These are phyloP conservation scores for Nasonia giraulti DNA, from an alignment of 1,140 invertebrate genomes.

Conservation along the genomic window DNA sequence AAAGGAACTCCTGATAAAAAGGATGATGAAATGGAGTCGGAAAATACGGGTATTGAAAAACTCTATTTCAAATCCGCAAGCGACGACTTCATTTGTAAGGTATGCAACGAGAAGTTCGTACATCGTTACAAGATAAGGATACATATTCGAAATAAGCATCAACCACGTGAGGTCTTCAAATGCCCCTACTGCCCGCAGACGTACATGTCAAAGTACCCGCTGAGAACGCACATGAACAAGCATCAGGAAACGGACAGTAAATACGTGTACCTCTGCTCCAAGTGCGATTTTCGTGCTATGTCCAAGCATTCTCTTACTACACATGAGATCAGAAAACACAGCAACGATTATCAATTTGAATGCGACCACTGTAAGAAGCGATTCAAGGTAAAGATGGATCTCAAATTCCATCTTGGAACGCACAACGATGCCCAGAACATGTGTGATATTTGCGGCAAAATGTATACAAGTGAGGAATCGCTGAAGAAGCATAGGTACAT, in stretches of 20 bases:
- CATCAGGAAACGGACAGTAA: conserved; percentile 51
- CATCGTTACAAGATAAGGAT: conserved; percentile 69
- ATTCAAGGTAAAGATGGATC: conserved; percentile 73
- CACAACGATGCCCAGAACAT: conserved; percentile 63
- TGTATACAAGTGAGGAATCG: conserved; percentile 71
- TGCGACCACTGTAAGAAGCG: conserved; percentile 72
- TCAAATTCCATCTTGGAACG: conserved; percentile 74
- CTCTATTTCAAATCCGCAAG: conserved; percentile 13
- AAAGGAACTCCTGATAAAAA: neutral
- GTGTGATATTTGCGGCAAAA: conserved; percentile 70
- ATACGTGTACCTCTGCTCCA: conserved; percentile 74
- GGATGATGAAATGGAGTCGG: neutral
- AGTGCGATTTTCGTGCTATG: conserved; percentile 72
- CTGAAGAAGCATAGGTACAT: conserved; percentile 65
- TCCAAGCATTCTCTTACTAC: conserved; percentile 76
- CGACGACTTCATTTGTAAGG: conserved; percentile 61
- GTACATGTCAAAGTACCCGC: conserved; percentile 49
- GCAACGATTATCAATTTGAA: conserved; percentile 74
- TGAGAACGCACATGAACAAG: conserved; percentile 18
- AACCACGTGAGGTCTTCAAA: conserved; percentile 31
- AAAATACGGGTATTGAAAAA: conserved; percentile 3
- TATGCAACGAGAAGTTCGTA: conserved; percentile 61
- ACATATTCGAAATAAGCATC: conserved; percentile 53
- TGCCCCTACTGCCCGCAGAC: conserved; percentile 54
- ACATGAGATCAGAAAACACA: conserved; percentile 73